These are phyloP conservation scores for Eristalis intricaria DNA, from an alignment of 2,888 invertebrate species.

Conservation along the genomic window DNA sequence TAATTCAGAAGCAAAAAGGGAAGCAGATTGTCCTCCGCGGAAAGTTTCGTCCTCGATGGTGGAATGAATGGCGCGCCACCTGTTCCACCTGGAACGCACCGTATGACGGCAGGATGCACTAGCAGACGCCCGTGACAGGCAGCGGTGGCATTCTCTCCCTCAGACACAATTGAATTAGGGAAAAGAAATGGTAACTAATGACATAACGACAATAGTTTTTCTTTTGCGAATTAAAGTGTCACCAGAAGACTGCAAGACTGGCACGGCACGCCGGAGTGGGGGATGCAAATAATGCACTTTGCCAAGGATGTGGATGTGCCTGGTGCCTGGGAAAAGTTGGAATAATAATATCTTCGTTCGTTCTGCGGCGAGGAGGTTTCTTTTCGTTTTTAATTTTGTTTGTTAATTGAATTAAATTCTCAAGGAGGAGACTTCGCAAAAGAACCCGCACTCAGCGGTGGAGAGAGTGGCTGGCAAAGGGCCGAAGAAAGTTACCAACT, in stretches of 20 bases:
- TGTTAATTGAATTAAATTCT: constrained; percentile 59
- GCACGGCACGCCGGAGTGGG: neutral
- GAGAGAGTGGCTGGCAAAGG: neutral
- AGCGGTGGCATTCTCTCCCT: constrained; percentile 17
- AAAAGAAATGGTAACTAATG: constrained; percentile 61
- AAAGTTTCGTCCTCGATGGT: neutral
- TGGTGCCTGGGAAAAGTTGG: constrained; percentile 3
- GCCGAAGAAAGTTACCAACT: neutral
- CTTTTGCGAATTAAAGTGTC: constrained; percentile 57
- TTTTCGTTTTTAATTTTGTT: constrained; percentile 53
- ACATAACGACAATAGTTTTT: constrained; percentile 63
- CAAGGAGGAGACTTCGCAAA: constrained; percentile 3
- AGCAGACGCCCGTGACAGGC: neutral
- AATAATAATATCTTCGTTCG: constrained; percentile 39
- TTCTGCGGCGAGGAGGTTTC: constrained; percentile 30
- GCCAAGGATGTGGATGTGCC: too few relatives aligned
- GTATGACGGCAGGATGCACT: constrained; percentile 48
- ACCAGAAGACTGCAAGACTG: constrained; percentile 33
- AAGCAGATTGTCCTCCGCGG: constrained; percentile 57
- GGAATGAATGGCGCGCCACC: constrained; percentile 24
- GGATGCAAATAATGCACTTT: constrained; percentile 52
- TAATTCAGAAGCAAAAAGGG: constrained; percentile 37
- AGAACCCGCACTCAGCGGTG: neutral
- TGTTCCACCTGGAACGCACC: constrained; percentile 24
- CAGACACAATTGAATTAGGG: constrained; percentile 53